A percentile compares a stretch with the other conserved stretches of the same genome.
Conservation (phyloP, 2,113 vertebrate species). For the Oncorhynchus tshawytscha region DNA sequence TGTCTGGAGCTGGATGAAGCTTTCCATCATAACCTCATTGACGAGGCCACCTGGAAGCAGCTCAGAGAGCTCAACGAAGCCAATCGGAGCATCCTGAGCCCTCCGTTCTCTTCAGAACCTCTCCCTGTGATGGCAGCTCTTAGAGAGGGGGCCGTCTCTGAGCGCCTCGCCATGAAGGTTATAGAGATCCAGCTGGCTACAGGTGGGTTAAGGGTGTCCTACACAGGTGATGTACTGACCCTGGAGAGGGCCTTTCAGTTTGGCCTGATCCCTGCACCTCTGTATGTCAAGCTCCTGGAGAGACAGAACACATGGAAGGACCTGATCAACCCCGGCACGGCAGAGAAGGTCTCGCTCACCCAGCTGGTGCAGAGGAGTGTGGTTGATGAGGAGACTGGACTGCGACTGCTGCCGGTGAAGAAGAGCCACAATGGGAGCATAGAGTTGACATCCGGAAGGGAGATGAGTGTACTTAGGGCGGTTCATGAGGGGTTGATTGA, state of each 20-base stretch:
- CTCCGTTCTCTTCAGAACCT: conserved; percentile 61
- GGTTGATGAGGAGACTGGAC: conserved; percentile 71
- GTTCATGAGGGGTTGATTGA: conserved; percentile 79
- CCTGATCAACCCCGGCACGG: conserved; percentile 75
- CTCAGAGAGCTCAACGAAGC: conserved; percentile 69
- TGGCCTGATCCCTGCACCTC: conserved; percentile 79
- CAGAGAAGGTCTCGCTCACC: conserved; percentile 77
- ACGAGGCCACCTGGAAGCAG: conserved; percentile 71
- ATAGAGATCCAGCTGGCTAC: conserved; percentile 81
- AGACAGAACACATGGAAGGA: conserved; percentile 74
- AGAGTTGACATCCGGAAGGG: conserved; percentile 73
- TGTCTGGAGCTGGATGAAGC: conserved; percentile 76
- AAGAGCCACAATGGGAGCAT: conserved; percentile 77
- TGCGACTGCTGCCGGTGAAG: conserved; percentile 79
- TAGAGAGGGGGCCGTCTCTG: conserved; percentile 69
- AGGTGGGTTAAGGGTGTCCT: conserved; percentile 72
- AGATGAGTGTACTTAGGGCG: conserved; percentile 72
- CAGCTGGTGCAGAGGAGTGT: conserved; percentile 75
- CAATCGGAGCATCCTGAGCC: conserved; percentile 69
- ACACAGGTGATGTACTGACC: conserved; percentile 78
- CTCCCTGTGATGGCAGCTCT: conserved; percentile 79
- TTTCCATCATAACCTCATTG: conserved; percentile 64
- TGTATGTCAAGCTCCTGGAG: conserved; percentile 82
- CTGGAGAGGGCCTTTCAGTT: conserved; percentile 84
- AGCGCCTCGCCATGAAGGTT: conserved; percentile 80